A percentile compares a stretch with the other conserved stretches of the same genome.
Evolutionary conservation across 2,113 vertebrate species (phyloP).

Genomic region (Marcusenius ussheri): DNA sequence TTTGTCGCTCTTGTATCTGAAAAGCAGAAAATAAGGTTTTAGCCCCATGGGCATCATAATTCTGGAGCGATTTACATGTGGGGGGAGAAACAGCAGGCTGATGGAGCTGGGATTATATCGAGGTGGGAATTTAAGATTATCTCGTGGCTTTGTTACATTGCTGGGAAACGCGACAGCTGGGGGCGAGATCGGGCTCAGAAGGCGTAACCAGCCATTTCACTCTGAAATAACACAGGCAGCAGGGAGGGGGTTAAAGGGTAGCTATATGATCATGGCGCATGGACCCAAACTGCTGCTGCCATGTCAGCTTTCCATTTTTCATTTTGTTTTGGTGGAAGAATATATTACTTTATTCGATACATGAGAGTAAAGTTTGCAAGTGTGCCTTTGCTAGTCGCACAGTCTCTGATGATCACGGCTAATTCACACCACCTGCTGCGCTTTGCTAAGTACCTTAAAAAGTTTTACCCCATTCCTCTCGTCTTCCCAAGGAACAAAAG

Average conservation of each 20-base stretch:
- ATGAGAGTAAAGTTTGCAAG: not conserved
- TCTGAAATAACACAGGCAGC: not conserved
- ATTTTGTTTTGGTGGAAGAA: not conserved
- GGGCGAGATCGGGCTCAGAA: not conserved
- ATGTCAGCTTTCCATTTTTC: not conserved
- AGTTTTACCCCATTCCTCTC: not conserved
- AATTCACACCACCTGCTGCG: not conserved
- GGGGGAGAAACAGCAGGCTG: not conserved
- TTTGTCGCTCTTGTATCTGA: constrained; percentile 10
- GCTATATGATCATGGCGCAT: no score
- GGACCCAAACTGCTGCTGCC: not conserved
- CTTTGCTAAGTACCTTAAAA: not conserved
- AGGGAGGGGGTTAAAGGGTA: no score
- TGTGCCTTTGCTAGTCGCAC: not conserved
- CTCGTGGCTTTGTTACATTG: not conserved
- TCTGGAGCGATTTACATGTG: not conserved
- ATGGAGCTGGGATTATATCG: constrained; percentile 2
- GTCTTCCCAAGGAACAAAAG: not conserved
- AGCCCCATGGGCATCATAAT: not conserved
- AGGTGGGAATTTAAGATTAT: not conserved
- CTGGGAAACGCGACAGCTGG: not conserved
- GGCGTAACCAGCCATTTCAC: not conserved
- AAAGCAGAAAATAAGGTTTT: constrained; percentile 15
- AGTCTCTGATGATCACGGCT: not conserved
- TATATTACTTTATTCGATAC: not conserved